phyloP scores from a whole-genome alignment of 1,140 invertebrate genomes.

The Sycobia sp. region DNA sequence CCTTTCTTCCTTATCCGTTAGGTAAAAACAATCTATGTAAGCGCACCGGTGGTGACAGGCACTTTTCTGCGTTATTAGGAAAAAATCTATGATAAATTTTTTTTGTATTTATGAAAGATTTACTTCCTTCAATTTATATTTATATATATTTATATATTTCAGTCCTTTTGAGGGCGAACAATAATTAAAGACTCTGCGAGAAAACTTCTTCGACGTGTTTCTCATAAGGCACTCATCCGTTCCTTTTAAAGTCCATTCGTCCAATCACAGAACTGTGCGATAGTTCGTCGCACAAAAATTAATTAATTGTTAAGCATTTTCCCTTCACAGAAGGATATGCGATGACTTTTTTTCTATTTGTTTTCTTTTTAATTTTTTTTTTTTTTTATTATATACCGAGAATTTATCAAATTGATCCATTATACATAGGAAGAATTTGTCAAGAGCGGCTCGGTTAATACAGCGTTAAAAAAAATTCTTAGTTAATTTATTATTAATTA shows the following conservation, averaged over 20 bases:
- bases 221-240: constrained; percentile 29
- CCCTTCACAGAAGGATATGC: constrained; percentile 43
- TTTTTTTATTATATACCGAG: constrained; percentile 5
- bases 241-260: constrained; percentile 16
- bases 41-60: constrained; percentile 33
- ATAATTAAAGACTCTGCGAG: constrained; percentile 3
- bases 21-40: constrained; percentile 41
- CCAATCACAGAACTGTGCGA: constrained; percentile 38
- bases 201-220: constrained; percentile 7
- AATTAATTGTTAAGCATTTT: constrained; percentile 31
- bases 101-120: constrained; percentile 8
- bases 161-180: constrained; percentile 7
- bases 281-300: constrained; percentile 21
- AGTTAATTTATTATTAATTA: neutral
- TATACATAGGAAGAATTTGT: constrained; percentile 18
- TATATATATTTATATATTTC: constrained; percentile 33
- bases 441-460: neutral
- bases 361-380: no score
- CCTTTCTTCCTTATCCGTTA: constrained; percentile 30
- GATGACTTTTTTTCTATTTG: constrained; percentile 24
- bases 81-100: constrained; percentile 25
- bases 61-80: constrained; percentile 29
- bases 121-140: neutral
- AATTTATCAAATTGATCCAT: constrained; percentile 13
- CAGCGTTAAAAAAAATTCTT: constrained; percentile 9